These are phyloP conservation scores for Crax fasciolata DNA, from an alignment of 2,797 vertebrate species.

Conservation along the genomic window DNA sequence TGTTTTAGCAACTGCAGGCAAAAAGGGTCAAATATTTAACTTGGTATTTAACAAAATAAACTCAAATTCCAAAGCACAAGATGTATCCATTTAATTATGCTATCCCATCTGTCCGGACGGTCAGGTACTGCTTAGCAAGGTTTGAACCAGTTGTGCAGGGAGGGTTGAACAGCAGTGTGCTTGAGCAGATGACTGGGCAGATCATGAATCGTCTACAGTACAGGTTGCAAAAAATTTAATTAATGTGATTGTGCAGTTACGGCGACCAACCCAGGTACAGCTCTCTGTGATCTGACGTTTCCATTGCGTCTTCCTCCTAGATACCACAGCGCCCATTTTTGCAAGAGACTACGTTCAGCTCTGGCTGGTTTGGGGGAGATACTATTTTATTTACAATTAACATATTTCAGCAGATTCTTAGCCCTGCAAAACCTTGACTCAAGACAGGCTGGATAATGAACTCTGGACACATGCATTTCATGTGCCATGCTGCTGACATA, in stretches of 20 bases:
- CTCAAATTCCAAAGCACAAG: background rate
- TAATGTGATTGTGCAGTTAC: background rate
- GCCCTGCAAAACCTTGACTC: background rate
- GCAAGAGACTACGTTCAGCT: background rate
- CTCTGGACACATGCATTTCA: accelerated
- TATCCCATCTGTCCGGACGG: background rate
- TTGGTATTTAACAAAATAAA: slow-evolving; percentile 41
- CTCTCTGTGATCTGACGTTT: background rate
- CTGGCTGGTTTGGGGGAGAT: background rate
- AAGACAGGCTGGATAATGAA: background rate
- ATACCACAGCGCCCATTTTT: background rate
- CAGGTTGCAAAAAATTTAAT: background rate
- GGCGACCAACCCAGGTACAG: accelerated
- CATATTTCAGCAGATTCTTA: background rate
- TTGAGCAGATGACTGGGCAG: background rate
- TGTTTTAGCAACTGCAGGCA: slow-evolving; percentile 44
- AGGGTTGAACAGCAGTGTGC: background rate
- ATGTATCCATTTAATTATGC: background rate
- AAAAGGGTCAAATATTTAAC: slow-evolving; percentile 57
- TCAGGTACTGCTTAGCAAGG: background rate
- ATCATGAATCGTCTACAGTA: background rate
- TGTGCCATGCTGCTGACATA: background rate
- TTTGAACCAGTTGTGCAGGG: background rate
- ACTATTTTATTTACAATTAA: background rate
- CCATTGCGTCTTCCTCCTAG: background rate